Conservation (phyloP, 2,797 vertebrate species). For the Sebastes kiyomatsui region DNA sequence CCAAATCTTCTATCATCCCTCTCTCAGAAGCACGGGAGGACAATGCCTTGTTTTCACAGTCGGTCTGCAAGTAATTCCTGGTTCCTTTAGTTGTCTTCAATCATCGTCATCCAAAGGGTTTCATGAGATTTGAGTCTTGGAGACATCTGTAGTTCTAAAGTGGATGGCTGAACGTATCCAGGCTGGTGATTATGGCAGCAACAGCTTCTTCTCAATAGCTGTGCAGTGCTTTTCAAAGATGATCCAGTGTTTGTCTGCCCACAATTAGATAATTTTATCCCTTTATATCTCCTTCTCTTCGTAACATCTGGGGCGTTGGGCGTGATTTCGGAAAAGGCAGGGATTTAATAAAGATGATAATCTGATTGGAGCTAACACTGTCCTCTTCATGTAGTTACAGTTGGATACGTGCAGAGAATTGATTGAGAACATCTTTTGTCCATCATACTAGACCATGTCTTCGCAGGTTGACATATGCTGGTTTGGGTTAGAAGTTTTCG, state of each 20-base stretch:
- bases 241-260: background rate
- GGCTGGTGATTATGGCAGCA: background rate
- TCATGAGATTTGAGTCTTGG: background rate
- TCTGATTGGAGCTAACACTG: background rate
- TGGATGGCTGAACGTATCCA: background rate
- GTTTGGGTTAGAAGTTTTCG: background rate
- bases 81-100: slow-evolving; percentile 9
- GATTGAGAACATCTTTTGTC: background rate
- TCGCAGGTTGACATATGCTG: background rate
- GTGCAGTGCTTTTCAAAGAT: background rate
- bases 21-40: slow-evolving; percentile 8
- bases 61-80: background rate
- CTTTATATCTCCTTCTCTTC: background rate
- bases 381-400: slow-evolving; percentile 10
- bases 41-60: background rate
- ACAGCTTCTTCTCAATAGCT: slow-evolving; percentile 12
- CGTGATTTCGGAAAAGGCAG: background rate
- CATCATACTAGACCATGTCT: background rate
- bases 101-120: background rate
- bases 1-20: slow-evolving; percentile 58
- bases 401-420: background rate
- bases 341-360: background rate
- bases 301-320: background rate
- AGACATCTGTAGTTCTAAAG: background rate
- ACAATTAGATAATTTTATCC: background rate